Evolutionary conservation across 2,888 invertebrate genomes (phyloP), one percentile per base, ranked within the genome.

Genomic region (Trissoscelio sp.): DNA sequence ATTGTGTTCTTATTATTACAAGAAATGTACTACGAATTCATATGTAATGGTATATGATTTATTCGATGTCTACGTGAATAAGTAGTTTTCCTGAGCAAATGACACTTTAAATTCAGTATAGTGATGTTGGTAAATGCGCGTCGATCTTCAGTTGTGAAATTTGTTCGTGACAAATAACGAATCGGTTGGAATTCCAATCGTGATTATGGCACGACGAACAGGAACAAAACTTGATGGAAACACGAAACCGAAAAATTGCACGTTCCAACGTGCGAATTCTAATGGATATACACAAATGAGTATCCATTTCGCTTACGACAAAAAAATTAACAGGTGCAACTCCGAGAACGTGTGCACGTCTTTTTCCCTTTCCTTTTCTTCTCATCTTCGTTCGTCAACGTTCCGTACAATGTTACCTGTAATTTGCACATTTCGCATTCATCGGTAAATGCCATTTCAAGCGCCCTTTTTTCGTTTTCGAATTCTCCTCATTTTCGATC

Each of bases 241-340:
- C 80, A 75, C 75, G 70, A 80, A 75, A 44, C 28, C 57, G 37
- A 70, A 75, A 79, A 55, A 79, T 79, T 79, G 73, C 62, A 79
- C 64, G 73, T 51, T 66, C 51, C 31, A 48, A 46, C 42, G 70
- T 20, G 31, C 51, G 37, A 69, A 24, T 55, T 57, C 66, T 80
- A 81, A 81, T 72, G 75, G 53, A 60, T 75, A 62, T 66, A 66
- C 57, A 44, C 53, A 69, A 69, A 66, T 72, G 66, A 81, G 72
- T 51, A 60, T 77, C 67, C 67, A 62, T 66, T 75, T 64, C 67
- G 44, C 44, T 31, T 6, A 46, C 39, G 67, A 73, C 67, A 77
- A 77, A 81, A 74, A 77, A 77, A 66, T 11, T 7, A 58, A 57
- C 81, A 81, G 81, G 72, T 77, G 81, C 67, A 46, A 28, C 57